Evolutionary conservation across 1,140 invertebrate species (phyloP).

Genomic region (Psix sp.): DNA sequence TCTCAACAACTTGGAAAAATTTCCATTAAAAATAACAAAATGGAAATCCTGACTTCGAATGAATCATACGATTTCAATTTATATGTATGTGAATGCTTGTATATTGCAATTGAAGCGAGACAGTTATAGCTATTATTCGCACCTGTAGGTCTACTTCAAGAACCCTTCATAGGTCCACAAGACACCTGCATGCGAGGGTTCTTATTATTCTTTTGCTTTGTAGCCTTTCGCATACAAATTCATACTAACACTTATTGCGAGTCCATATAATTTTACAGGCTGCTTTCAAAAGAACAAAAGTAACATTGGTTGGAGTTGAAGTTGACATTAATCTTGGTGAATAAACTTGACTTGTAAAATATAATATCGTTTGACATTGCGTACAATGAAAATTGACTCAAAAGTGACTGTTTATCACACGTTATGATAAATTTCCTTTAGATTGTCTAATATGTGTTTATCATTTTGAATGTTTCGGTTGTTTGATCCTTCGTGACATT

Average conservation of each 20-base stretch:
- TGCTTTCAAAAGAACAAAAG: not conserved
- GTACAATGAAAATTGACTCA: not conserved
- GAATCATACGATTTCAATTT: not conserved
- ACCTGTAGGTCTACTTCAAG: constrained; percentile 6
- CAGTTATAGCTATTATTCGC: constrained; percentile 1
- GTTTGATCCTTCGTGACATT: too few species aligned
- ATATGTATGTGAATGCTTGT: not conserved
- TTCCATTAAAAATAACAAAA: too few species aligned
- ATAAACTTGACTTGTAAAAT: not conserved
- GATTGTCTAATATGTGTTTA: too few species aligned
- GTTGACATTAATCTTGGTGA: constrained; percentile 1
- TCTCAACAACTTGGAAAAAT: too few species aligned
- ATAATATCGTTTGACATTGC: not conserved
- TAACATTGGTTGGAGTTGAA: not conserved
- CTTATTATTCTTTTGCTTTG: constrained; percentile 1
- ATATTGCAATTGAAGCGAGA: not conserved
- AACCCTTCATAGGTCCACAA: constrained; percentile 4
- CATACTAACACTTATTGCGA: not conserved
- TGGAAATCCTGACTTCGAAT: too few species aligned
- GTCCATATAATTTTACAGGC: not conserved
- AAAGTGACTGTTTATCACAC: not conserved
- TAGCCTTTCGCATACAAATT: constrained; percentile 4
- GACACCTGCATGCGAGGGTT: constrained; percentile 3
- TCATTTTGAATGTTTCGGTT: too few species aligned
- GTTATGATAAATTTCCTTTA: too few species aligned